These are phyloP conservation scores for Eleutherodactylus coqui DNA, from an alignment of 2,797 vertebrate genomes.

Conservation along the genomic window DNA sequence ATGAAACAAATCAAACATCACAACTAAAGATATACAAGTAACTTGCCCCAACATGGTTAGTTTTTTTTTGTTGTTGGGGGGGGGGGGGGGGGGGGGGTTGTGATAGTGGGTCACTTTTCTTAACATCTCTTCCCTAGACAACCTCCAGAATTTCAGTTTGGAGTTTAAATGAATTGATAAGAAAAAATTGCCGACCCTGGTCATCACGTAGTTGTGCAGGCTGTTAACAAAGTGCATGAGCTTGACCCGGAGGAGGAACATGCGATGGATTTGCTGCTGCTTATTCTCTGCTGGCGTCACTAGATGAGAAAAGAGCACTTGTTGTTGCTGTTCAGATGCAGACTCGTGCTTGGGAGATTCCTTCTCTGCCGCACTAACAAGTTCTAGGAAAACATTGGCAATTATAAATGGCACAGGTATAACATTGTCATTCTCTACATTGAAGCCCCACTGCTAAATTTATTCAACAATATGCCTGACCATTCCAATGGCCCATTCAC, in stretches of 20 bases:
- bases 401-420: background rate
- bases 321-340: slow-evolving; percentile 70
- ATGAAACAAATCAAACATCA: background rate
- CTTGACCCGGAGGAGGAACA: slow-evolving; percentile 96
- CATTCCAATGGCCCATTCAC: too few species aligned
- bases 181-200: slow-evolving; percentile 80
- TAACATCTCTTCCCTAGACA: too few species aligned
- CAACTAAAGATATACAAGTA: too few species aligned
- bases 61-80: too few species aligned
- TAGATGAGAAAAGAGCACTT: slow-evolving; percentile 61
- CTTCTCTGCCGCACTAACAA: slow-evolving; percentile 79
- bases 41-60: too few species aligned
- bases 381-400: slow-evolving; percentile 73
- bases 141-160: too few species aligned
- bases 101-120: too few species aligned
- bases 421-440: background rate
- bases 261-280: slow-evolving; percentile 91
- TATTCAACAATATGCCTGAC: background rate
- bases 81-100: too few species aligned
- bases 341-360: slow-evolving; percentile 71
- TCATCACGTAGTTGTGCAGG: slow-evolving; percentile 98
- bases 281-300: slow-evolving; percentile 74
- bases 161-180: background rate
- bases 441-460: background rate
- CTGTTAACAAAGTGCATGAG: slow-evolving; percentile 99